These are phyloP conservation scores for Rhyzopertha dominica DNA, from an alignment of 1,140 invertebrate genomes.

Conservation along the genomic window DNA sequence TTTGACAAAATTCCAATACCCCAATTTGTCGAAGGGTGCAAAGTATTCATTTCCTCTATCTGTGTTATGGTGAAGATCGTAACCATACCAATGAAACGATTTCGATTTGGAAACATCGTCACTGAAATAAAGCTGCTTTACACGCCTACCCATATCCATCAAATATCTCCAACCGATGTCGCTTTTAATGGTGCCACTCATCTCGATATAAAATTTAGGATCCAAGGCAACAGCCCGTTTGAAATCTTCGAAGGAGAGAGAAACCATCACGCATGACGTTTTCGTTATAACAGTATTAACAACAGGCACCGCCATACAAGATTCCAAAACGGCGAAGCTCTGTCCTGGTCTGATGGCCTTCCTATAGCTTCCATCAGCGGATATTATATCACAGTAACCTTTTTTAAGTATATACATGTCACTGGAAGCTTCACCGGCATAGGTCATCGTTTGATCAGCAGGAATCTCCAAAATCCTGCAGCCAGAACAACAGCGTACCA, in stretches of 20 bases:
- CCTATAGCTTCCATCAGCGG: neutral
- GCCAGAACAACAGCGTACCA: neutral
- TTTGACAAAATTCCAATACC: neutral
- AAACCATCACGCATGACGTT: constrained; percentile 5
- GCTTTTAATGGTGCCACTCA: too few species aligned
- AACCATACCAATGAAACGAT: too few species aligned
- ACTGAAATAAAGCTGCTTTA: too few species aligned
- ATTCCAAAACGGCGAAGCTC: neutral
- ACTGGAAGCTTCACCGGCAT: constrained; percentile 16
- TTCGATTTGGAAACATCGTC: too few species aligned
- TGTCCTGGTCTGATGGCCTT: constrained; percentile 1
- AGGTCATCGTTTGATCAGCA: constrained; percentile 5
- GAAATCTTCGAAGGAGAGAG: neutral
- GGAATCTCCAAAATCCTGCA: constrained; percentile 2
- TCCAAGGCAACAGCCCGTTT: constrained; percentile 3
- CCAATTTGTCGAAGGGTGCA: neutral
- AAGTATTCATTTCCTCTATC: too few species aligned
- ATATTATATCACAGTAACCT: constrained; percentile 10
- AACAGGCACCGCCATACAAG: neutral
- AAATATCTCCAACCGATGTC: too few species aligned
- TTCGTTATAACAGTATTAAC: constrained; percentile 8
- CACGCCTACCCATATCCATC: too few species aligned
- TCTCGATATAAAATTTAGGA: too few species aligned
- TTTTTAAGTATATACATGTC: constrained; percentile 16
- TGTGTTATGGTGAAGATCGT: too few species aligned